These are phyloP conservation scores for Cylas formicarius DNA, from an alignment of 1,140 invertebrate species.

Conservation along the genomic window DNA sequence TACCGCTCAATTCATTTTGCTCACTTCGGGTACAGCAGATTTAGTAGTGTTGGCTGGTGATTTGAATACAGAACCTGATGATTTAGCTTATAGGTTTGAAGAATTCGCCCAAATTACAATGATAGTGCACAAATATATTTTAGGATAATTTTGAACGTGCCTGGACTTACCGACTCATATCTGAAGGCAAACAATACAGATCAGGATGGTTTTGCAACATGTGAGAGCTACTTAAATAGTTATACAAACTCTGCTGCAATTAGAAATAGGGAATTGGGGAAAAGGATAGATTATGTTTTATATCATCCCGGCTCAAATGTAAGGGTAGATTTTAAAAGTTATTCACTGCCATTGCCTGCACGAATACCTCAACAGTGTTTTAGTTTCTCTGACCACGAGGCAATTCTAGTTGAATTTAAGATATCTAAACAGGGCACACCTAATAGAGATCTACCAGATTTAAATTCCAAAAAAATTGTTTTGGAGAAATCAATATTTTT, in stretches of 20 bases:
- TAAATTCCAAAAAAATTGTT: conserved; percentile 28
- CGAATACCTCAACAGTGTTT: conserved; percentile 63
- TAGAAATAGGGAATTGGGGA: conserved; percentile 60
- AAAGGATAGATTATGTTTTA: conserved; percentile 87
- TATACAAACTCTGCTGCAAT: conserved; percentile 58
- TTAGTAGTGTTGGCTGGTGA: conserved; percentile 84
- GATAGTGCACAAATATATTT: neutral
- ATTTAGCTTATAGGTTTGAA: conserved; percentile 68
- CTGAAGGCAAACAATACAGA: conserved; percentile 20
- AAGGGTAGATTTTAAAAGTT: conserved; percentile 55
- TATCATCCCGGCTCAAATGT: conserved; percentile 52
- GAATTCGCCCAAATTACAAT: neutral
- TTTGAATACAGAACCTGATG: conserved; percentile 82
- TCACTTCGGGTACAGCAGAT: conserved; percentile 72
- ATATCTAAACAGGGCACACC: conserved; percentile 5
- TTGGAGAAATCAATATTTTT: conserved; percentile 55
- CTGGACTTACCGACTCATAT: conserved; percentile 40
- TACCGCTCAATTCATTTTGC: conserved; percentile 84
- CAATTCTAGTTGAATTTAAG: conserved; percentile 47
- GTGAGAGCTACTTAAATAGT: conserved; percentile 74
- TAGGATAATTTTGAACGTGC: conserved; percentile 49
- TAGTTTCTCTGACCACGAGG: conserved; percentile 89
- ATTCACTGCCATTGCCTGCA: conserved; percentile 63
- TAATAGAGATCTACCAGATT: conserved; percentile 3
- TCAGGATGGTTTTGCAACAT: conserved; percentile 52